Base-by-base conservation (phyloP, 2,888 invertebrate genomes). In the Octonoba sinensis region DNA sequence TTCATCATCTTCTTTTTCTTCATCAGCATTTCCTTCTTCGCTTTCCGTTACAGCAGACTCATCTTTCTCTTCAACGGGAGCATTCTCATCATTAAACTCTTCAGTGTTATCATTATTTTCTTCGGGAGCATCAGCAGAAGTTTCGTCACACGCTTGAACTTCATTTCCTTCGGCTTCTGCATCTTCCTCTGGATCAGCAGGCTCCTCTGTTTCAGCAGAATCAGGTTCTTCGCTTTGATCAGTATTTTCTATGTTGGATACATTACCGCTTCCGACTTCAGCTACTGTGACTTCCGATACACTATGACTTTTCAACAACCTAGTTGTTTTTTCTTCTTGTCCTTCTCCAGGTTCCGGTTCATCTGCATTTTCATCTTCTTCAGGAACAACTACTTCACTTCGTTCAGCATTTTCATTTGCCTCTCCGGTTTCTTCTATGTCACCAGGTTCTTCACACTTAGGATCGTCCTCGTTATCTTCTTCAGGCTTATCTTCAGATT, bases 211-310 rank as follows among this genome's bases (percentile, higher is more conserved):
- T 15, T 49, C 54, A 24, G 22, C 20, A 18, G 46, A 6, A 22
- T 12, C 12, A 11, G 27, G 27, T 16, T 77, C 59, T 13, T 77
- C 57, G 12, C 66, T 36, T 36, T 22, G 12, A 36, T 72, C 71
- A 2, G n/a, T 22, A 49, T 20, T 64, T 4, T 79, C 73, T 22
- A 13, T 15, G 54, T 62, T 70, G 18, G 51, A 44, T n/a, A 18
- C 36, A 36, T 82, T 70, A n/a, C 81, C 70, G 27, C 81, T 82
- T 27, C 81, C 81, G 22, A 75, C 81, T 49, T 82, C 81, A 24
- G 72, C 76, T 12, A 76, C 76, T 15, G 82, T 60, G 51, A 51
- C 11, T 16, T 36, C 51, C 22, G 20, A 16, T 59, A 18, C 22
- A n/a, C 15, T 20, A 15, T 13, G 27, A 20, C 4, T 16, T 49